These are phyloP conservation scores for Stegophylla sp. DNA, from an alignment of 2,888 invertebrate species.

Conservation along the genomic window DNA sequence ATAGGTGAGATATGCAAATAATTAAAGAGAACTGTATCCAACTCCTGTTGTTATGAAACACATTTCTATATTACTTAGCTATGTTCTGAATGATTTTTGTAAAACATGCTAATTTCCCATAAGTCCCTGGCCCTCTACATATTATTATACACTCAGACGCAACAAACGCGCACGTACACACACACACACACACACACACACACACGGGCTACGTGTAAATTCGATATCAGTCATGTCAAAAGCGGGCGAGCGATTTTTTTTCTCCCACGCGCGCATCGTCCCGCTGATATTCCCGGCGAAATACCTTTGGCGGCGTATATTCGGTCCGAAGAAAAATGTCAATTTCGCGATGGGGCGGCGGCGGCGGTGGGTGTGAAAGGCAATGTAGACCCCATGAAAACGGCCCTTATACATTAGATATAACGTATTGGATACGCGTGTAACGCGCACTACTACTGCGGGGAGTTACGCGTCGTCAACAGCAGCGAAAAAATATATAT, in stretches of 20 bases:
- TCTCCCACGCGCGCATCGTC: neutral
- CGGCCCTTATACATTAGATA: neutral
- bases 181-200: neutral
- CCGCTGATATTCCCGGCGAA: neutral
- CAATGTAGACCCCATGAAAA: neutral
- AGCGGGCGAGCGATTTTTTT: constrained; percentile 19
- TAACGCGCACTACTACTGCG: neutral
- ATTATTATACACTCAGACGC: too few species aligned
- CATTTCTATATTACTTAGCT: too few species aligned
- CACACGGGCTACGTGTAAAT: neutral
- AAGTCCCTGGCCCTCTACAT: too few species aligned
- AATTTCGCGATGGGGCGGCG: neutral
- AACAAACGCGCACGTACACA: neutral
- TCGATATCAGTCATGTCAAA: constrained; percentile 24
- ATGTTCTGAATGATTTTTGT: too few species aligned
- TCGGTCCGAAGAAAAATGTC: constrained; percentile 21
- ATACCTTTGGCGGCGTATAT: neutral
- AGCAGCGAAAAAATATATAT: too few species aligned
- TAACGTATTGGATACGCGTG: neutral
- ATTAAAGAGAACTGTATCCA: too few species aligned
- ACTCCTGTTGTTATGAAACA: too few species aligned
- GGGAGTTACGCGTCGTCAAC: neutral
- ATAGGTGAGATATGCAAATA: too few species aligned
- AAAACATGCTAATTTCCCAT: too few species aligned
- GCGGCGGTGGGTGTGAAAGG: neutral